Conservation (phyloP, 2,888 invertebrate genomes). For the Stegophylla sp. region DNA sequence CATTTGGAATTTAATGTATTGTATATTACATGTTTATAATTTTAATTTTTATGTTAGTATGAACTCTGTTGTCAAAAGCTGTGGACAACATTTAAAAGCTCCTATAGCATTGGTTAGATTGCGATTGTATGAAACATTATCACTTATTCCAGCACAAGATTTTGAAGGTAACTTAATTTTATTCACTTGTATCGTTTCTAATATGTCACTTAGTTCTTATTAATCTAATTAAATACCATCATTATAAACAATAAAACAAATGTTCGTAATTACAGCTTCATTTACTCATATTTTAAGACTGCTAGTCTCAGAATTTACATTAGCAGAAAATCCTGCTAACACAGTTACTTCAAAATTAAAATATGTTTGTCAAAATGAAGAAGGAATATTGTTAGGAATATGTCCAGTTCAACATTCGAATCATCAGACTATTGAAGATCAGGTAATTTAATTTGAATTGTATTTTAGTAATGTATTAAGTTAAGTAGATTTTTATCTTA, state of each 20-base stretch:
- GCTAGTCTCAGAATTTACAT: constrained; percentile 92
- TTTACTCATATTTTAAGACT: constrained; percentile 88
- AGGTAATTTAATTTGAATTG: constrained; percentile 70
- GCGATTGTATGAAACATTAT: constrained; percentile 87
- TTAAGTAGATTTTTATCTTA: neutral
- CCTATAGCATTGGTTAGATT: constrained; percentile 92
- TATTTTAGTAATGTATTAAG: neutral
- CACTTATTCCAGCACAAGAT: constrained; percentile 78
- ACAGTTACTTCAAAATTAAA: constrained; percentile 85
- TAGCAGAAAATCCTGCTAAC: constrained; percentile 91
- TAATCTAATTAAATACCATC: neutral
- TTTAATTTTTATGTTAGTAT: constrained; percentile 70
- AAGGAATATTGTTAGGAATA: constrained; percentile 84
- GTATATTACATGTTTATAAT: neutral
- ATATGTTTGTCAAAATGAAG: constrained; percentile 84
- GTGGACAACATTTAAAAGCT: constrained; percentile 91
- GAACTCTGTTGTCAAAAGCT: constrained; percentile 82
- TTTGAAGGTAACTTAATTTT: constrained; percentile 72
- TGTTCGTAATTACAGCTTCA: constrained; percentile 67
- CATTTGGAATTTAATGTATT: too few species aligned
- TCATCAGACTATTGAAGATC: constrained; percentile 95
- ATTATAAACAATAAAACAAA: neutral
- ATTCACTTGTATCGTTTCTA: neutral
- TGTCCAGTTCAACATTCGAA: constrained; percentile 96
- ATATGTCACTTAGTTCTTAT: neutral